These are phyloP conservation scores for Epinephelus coioides DNA, from an alignment of 2,797 vertebrate species.

Conservation along the genomic window DNA sequence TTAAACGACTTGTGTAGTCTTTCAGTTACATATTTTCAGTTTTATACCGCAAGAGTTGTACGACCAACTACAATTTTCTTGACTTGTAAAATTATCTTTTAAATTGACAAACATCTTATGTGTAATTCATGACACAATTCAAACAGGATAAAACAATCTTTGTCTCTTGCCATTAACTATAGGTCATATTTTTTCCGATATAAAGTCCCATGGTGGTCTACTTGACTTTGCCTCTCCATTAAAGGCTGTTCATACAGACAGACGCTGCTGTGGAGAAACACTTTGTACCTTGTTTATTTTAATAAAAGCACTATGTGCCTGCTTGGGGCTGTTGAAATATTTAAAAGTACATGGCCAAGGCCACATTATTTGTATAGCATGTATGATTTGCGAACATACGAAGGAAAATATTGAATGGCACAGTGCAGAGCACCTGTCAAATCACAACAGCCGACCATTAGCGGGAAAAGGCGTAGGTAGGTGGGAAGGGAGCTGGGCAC, in stretches of 20 bases:
- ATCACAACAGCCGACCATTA: neutral
- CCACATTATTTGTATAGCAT: neutral
- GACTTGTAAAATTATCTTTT: no score
- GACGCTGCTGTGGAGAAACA: neutral
- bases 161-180: no score
- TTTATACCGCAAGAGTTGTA: no score
- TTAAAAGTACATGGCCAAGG: neutral
- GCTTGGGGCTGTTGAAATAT: slow-evolving; percentile 1
- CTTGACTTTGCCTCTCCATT: no score
- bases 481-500: slow-evolving; percentile 2
- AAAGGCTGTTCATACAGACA: slow-evolving; percentile 4
- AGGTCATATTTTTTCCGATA: no score
- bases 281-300: slow-evolving; percentile 6
- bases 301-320: neutral
- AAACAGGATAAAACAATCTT: no score
- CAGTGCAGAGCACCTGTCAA: slow-evolving; percentile 24
- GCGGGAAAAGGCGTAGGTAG: slow-evolving; percentile 18
- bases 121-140: no score
- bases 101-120: no score
- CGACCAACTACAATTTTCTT: no score
- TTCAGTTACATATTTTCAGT: no score
- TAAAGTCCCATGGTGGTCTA: no score
- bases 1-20: no score
- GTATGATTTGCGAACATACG: neutral
- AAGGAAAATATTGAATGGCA: slow-evolving; percentile 3